Percentiles rank a stretch among this genome's conserved stretches.
phyloP scores from a whole-genome alignment of 2,113 vertebrate genomes.

The Dunckerocampus dactyliophorus region DNA sequence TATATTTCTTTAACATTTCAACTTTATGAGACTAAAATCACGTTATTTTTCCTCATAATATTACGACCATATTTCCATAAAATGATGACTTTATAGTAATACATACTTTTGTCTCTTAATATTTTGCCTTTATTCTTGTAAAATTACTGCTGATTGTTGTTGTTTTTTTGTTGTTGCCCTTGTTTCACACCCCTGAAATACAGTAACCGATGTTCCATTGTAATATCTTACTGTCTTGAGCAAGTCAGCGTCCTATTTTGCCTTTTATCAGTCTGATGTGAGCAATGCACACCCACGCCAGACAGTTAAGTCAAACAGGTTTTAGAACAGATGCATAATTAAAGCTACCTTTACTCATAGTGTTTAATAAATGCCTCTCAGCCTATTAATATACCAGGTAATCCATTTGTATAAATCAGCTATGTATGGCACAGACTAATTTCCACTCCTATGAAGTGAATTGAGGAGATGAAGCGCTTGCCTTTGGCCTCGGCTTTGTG shows the following conservation, averaged over 20 bases:
- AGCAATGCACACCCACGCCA: slow-evolving; percentile 36
- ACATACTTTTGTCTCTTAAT: too few relatives aligned
- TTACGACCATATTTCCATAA: too few relatives aligned
- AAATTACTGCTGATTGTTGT: too few relatives aligned
- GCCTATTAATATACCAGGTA: slow-evolving; percentile 67
- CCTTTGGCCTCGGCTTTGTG: slow-evolving; percentile 65
- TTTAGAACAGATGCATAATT: slow-evolving; percentile 72
- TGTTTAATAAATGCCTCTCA: slow-evolving; percentile 69
- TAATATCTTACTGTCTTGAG: background rate
- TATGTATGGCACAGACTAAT: slow-evolving; percentile 63
- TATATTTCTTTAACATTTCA: too few relatives aligned
- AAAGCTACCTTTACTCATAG: slow-evolving; percentile 72
- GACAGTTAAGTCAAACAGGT: slow-evolving; percentile 61
- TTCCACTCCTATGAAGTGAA: slow-evolving; percentile 64
- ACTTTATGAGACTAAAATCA: too few relatives aligned
- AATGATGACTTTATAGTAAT: too few relatives aligned
- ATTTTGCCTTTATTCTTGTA: too few relatives aligned
- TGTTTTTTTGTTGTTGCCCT: too few relatives aligned
- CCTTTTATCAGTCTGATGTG: slow-evolving; percentile 27
- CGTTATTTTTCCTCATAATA: too few relatives aligned
- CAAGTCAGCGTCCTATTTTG: background rate
- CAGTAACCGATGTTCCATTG: background rate
- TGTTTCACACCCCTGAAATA: background rate
- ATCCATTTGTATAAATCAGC: slow-evolving; percentile 71
- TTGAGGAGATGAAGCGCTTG: slow-evolving; percentile 63